Conservation (phyloP, 1,140 invertebrate genomes). For the Microvelia longipes region DNA sequence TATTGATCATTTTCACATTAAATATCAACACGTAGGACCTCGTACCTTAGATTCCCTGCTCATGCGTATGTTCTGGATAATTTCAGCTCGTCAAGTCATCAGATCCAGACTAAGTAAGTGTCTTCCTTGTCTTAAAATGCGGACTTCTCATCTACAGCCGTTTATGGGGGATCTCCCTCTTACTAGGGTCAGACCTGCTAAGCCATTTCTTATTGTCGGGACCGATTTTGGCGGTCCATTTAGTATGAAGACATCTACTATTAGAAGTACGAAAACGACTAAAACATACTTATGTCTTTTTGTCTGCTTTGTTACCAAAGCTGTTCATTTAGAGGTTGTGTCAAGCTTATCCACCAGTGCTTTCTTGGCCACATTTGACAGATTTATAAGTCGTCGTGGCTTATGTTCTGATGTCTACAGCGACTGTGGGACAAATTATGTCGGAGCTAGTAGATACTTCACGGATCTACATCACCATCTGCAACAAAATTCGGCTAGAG, state of each 20-base stretch:
- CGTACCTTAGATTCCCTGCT: not conserved
- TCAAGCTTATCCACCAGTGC: slow-evolving; percentile 22
- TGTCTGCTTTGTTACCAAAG: slow-evolving; percentile 25
- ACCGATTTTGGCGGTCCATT: slow-evolving; percentile 16
- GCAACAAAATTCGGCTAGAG: no score
- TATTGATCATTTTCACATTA: slow-evolving; percentile 20
- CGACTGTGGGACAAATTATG: slow-evolving; percentile 29
- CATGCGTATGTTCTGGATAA: not conserved
- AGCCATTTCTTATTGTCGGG: not conserved
- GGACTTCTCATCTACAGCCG: not conserved
- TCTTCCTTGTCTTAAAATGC: not conserved
- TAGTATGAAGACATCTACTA: slow-evolving; percentile 7
- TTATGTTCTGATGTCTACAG: slow-evolving; percentile 20
- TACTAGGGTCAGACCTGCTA: not conserved
- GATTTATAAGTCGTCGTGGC: slow-evolving; percentile 25
- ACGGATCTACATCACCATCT: slow-evolving; percentile 7
- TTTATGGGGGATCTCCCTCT: not conserved
- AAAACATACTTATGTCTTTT: slow-evolving; percentile 28
- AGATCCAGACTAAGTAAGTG: not conserved
- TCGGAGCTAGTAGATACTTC: slow-evolving; percentile 23
- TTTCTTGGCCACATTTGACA: slow-evolving; percentile 23
- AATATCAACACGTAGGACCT: slow-evolving; percentile 21
- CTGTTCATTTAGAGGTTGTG: slow-evolving; percentile 27
- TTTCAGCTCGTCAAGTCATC: not conserved
- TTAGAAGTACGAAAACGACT: slow-evolving; percentile 17